These are phyloP conservation scores for Drosophila chauvacae DNA, from an alignment of 1,140 invertebrate genomes.

Conservation along the genomic window DNA sequence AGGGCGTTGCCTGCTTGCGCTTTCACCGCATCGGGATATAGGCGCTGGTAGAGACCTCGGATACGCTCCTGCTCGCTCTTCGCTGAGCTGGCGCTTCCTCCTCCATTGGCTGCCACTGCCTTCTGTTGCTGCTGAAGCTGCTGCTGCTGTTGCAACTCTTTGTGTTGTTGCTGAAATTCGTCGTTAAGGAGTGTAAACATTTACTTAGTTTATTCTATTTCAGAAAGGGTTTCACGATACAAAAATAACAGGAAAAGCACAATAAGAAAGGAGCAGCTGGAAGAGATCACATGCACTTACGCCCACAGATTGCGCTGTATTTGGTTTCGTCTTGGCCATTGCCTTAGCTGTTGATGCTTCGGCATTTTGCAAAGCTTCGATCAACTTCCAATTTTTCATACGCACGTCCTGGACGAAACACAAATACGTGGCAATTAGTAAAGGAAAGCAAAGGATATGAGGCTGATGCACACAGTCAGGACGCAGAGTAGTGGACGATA, in stretches of 20 bases:
- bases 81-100: constrained; percentile 21
- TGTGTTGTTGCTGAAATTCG: constrained; percentile 67
- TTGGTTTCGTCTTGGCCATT: constrained; percentile 84
- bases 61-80: constrained; percentile 79
- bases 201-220: not conserved
- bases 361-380: constrained; percentile 92
- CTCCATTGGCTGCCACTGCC: constrained; percentile 30
- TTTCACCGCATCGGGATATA: constrained; percentile 81
- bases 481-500: not conserved
- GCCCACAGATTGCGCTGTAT: constrained; percentile 81
- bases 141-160: constrained; percentile 53
- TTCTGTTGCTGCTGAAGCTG: constrained; percentile 20
- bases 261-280: constrained; percentile 8
- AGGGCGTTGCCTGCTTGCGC: constrained; percentile 64
- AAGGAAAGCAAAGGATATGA: constrained; percentile 10
- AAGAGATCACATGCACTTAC: constrained; percentile 85
- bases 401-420: constrained; percentile 89
- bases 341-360: constrained; percentile 85
- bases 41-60: constrained; percentile 76
- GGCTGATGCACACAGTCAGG: not conserved
- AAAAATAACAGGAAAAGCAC: not conserved
- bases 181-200: not conserved
- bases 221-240: not conserved
- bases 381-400: constrained; percentile 94
- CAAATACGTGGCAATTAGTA: constrained; percentile 70